These are phyloP conservation scores for Hyperopisus bebe DNA, from an alignment of 2,113 vertebrate genomes.

Conservation along the genomic window DNA sequence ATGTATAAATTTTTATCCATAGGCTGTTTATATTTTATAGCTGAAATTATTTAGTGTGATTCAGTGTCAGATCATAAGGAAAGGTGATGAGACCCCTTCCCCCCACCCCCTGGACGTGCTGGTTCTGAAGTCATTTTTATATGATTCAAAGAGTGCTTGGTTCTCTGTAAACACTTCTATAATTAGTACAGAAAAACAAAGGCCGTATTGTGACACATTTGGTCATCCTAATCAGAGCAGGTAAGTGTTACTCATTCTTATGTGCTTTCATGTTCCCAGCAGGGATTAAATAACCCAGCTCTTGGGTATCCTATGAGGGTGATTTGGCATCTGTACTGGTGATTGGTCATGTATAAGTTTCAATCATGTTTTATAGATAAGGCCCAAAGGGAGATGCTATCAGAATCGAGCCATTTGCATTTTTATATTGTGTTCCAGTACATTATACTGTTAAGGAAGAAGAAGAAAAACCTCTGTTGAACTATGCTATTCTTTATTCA, in stretches of 20 bases:
- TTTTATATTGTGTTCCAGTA: background rate
- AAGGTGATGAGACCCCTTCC: background rate
- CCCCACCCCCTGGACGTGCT: background rate
- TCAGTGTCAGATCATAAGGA: background rate
- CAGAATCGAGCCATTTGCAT: background rate
- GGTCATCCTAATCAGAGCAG: background rate
- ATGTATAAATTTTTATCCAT: background rate
- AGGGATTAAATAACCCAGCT: background rate
- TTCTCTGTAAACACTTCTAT: background rate
- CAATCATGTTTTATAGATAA: background rate
- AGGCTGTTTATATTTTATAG: background rate
- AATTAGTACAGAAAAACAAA: background rate
- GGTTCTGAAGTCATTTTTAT: background rate
- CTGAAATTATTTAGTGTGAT: background rate
- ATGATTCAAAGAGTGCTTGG: background rate
- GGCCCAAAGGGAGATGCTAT: background rate
- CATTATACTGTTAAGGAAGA: background rate
- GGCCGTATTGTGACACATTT: background rate
- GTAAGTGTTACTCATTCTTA: background rate
- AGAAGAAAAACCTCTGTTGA: background rate
- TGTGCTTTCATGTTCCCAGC: background rate
- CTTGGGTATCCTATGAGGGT: background rate
- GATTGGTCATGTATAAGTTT: background rate
- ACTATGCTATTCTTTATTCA: constrained; percentile 1
- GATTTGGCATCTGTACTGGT: background rate